Evolutionary conservation across 2,888 invertebrate species (phyloP).

Genomic region (Euzophera pinguis): DNA sequence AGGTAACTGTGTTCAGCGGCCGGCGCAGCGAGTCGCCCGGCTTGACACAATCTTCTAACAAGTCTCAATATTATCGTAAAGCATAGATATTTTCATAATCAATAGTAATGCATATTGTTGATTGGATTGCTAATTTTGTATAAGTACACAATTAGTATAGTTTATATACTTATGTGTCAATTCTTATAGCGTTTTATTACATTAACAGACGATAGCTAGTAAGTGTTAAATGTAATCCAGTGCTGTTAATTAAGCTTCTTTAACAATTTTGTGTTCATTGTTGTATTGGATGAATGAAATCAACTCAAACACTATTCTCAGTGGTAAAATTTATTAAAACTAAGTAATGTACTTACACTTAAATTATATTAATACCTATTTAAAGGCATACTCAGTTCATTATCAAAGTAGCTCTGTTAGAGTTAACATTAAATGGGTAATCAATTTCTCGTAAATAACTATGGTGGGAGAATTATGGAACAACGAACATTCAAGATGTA

Average conservation of each 20-base stretch:
- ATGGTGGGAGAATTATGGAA: conserved; percentile 49
- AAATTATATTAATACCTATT: conserved; percentile 13
- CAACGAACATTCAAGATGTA: conserved; percentile 62
- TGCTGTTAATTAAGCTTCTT: conserved; percentile 63
- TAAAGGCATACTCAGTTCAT: conserved; percentile 8
- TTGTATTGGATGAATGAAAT: conserved; percentile 28
- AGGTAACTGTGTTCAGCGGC: conserved; percentile 59
- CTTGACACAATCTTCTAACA: conserved; percentile 38
- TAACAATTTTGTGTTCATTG: conserved; percentile 39
- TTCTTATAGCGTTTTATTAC: conserved; percentile 80
- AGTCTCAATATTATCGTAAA: conserved; percentile 59
- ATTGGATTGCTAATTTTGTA: conserved; percentile 77
- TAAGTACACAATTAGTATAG: conserved; percentile 80
- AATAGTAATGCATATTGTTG: conserved; percentile 74
- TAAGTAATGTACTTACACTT: conserved; percentile 15
- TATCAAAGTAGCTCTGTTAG: conserved; percentile 18
- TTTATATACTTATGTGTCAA: conserved; percentile 82
- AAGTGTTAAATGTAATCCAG: conserved; percentile 76
- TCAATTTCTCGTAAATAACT: conserved; percentile 25
- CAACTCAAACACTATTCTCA: conserved; percentile 24
- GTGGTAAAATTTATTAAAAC: conserved; percentile 15
- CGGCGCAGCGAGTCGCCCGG: conserved; percentile 26
- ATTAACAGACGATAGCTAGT: conserved; percentile 76
- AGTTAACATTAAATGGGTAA: conserved; percentile 21
- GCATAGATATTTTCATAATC: conserved; percentile 75